Evolutionary conservation across 2,797 vertebrate genomes (phyloP).

Genomic region (Petrocephalus schoutedeni): DNA sequence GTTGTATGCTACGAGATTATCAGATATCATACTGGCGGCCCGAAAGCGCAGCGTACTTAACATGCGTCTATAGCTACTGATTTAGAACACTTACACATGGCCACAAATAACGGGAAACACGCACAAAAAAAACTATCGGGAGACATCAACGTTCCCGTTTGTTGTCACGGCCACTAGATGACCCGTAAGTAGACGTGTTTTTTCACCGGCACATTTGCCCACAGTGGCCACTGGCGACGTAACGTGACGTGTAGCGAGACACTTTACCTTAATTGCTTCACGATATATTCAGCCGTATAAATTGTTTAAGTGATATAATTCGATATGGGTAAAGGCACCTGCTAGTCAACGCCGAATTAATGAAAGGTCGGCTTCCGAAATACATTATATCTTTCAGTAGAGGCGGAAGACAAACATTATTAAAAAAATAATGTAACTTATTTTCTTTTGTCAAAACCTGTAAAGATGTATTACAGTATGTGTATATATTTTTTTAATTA

Average conservation of each 20-base stretch:
- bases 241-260: neutral
- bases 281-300: neutral
- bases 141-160: neutral
- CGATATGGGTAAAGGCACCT: neutral
- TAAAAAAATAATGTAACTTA: neutral
- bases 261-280: neutral
- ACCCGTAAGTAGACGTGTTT: neutral
- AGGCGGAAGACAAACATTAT: neutral
- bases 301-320: neutral
- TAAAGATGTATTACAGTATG: neutral
- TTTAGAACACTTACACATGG: constrained; percentile 3
- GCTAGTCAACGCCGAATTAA: neutral
- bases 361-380: neutral
- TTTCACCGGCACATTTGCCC: too few species aligned
- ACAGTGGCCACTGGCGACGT: neutral
- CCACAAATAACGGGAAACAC: constrained; percentile 28
- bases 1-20: neutral
- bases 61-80: neutral
- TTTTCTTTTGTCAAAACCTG: neutral
- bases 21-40: neutral
- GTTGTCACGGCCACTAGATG: neutral
- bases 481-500: neutral
- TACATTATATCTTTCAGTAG: neutral
- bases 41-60: neutral
- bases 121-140: constrained; percentile 3